Conservation (phyloP, 2,888 invertebrate species). For the Hirtodrosophila alboralis region DNA sequence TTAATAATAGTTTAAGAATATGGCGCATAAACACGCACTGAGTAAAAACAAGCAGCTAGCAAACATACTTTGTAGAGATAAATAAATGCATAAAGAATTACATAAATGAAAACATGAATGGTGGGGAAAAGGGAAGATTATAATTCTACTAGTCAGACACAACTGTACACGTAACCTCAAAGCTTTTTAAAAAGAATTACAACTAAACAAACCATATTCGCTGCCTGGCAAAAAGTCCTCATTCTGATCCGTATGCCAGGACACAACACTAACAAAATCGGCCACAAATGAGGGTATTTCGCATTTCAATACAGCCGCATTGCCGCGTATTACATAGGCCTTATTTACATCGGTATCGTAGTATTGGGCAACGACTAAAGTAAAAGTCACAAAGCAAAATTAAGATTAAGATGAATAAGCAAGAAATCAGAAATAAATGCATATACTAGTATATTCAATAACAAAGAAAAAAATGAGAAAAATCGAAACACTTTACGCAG, state of each 20-base stretch:
- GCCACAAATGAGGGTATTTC: slow-evolving; percentile 96
- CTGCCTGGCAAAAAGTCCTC: slow-evolving; percentile 83
- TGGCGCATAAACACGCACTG: slow-evolving; percentile 58
- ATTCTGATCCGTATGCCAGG: slow-evolving; percentile 91
- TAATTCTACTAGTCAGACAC: slow-evolving; percentile 12
- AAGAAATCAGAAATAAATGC: slow-evolving; percentile 18
- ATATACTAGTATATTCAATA: slow-evolving; percentile 20
- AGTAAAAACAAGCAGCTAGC: slow-evolving; percentile 31
- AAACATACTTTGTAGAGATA: slow-evolving; percentile 22
- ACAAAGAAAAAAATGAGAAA: slow-evolving; percentile 1
- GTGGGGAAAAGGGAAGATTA: slow-evolving; percentile 18
- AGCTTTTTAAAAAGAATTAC: no score
- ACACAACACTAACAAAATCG: slow-evolving; percentile 94
- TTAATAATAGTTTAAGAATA: slow-evolving; percentile 64
- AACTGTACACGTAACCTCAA: slow-evolving; percentile 28
- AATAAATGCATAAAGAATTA: slow-evolving; percentile 30
- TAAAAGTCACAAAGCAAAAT: slow-evolving; percentile 34
- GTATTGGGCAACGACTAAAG: slow-evolving; percentile 93
- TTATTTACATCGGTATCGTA: slow-evolving; percentile 96
- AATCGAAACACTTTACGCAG: slow-evolving; percentile 27
- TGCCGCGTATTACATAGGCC: slow-evolving; percentile 94
- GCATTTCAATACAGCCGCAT: slow-evolving; percentile 94
- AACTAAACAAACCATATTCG: slow-evolving; percentile 83
- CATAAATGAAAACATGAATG: slow-evolving; percentile 42
- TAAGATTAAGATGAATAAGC: slow-evolving; percentile 6